Base-by-base conservation (phyloP, 1,140 invertebrate species). In the Radopholus similis region DNA sequence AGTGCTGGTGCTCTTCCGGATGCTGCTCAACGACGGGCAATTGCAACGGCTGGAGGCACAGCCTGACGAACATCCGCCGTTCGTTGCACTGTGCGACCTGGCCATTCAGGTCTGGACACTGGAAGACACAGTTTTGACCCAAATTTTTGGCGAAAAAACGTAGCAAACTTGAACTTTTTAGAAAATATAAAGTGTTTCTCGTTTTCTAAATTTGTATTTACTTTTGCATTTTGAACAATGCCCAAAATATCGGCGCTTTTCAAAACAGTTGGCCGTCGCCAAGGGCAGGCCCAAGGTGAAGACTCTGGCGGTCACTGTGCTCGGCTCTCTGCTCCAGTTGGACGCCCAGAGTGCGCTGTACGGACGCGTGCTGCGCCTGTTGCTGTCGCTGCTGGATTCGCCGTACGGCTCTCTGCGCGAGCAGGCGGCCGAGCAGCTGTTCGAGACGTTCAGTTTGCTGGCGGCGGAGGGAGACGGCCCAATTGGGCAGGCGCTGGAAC, bases 281-380 rank as follows among this genome's bases (percentile, higher is more conserved):
- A 70, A 72, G 55, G 49, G 67, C 28, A 71, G 47, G 23, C 55
- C 74, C 2, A 71, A 74, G 28, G 26, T 73, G 11, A 76, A 74
- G 30, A 49, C 44, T 23, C 40, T 56, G 26, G 55, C 51, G 18
- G 40, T 75, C 21, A 23, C 26, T 28, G 35, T 54, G n/a, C 38
- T 73, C 32, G 72, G 72, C 26, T 63, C 56, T 32, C 37, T 73
- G 18, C 56, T 73, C n/a, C 44, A 77, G 26, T 34, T 73, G 4
- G n/a, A 76, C 21, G 40, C 23, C 2, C 26, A 28, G 9, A 66
- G 57, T 37, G 9, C 73, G 49, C 18, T 75, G 9, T 55, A 40
- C 5, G 18, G 23, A 8, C 65, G 53, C 30, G 30, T 40, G 9
- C 21, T 75, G 9, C 15, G 9, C 21, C 4, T 49, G 64, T 51